Base-by-base conservation (phyloP, 1,140 invertebrate genomes). In the Megalopta genalis region DNA sequence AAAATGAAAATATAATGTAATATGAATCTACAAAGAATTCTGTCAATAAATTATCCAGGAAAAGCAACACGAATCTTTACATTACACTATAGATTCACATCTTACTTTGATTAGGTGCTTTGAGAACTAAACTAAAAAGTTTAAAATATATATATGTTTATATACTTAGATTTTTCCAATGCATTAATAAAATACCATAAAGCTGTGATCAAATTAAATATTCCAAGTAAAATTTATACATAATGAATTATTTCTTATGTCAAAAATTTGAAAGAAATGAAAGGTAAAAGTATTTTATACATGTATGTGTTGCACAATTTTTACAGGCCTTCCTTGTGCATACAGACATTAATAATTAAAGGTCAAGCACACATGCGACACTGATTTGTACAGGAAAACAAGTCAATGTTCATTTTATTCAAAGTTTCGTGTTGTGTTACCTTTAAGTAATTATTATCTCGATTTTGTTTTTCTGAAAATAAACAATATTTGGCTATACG, bases 391-490 rank as follows among this genome's bases (percentile, higher is more conserved):
- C 83, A 86, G 86, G 86, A 78, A 88, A 83, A 89, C 85, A 90
- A 87, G 81, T 90, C 77, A 87, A 90, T 90, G 86, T 89, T 90
- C 70, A 85, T 88, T 84, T 88, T 80, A 91, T 90, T 91, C 85
- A 83, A 90, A 89, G 86, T 90, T 91, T 90, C 84, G 83, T 86
- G 86, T 85, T 86, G 75, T 88, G 87, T 91, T 92, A 92, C 91
- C 91, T 91, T 92, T 88, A 85, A 89, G 86, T 88, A 91, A 89
- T 86, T 89, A 91, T 88, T 89, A 89, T 91, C 91, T 92, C 88
- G 90, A 91, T 88, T 87, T 91, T 92, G 90, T 81, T 92, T 91
- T 91, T 92, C 91, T 91, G 90, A 92, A 92, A 92, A 92, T 91
- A 92, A 92, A 92, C 84, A 91, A 92, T 83, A 91, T 71, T 88